Base-by-base conservation (phyloP, 1,140 invertebrate genomes). In the Brachionus rubens region DNA sequence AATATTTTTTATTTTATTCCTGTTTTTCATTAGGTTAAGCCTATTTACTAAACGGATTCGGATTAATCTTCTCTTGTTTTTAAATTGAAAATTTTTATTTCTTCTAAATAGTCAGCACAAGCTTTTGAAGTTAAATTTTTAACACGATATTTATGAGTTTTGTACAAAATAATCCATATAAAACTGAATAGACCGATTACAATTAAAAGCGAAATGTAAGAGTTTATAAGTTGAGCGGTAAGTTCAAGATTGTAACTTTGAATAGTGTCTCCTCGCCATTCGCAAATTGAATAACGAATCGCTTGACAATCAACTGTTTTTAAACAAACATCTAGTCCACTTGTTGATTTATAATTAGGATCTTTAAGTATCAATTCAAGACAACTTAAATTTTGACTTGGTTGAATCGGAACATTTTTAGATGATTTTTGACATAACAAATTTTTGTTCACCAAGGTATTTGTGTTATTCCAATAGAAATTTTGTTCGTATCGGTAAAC, bases 231-330 rank as follows among this genome's bases (percentile, higher is more conserved):
- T 16, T 65, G 59, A 10, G 59, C 40, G 2, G 7, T 43, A 21
- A 65, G 59, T 21, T 43, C 36, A 2, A 65, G 24, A 65, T 65
- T 65, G n/a, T 65, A 65, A 36, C 59, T 65, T 36, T 65, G 40
- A 14, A 65, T 65, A 4, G 36, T 41, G 36, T 65, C 40, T 19
- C 59, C 59, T 10, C 59, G 16, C 59, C 59, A 65, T 65, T 65
- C 40, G 19, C 59, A 65, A 43, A 65, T 65, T 14, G 59, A 16
- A 28, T 43, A 65, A 16, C 59, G 16, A 10, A 65, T 36, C 41
- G 21, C 19, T 14, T 43, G 40, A 26, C 59, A 65, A 43, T 65
- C 59, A 14, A 65, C 24, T 10, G 43, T 6, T 43, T 65, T 65
- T 9, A 65, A 41, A 26, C 59, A 65, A 10, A 36, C 26, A 36